These are phyloP conservation scores for Nezara viridula DNA, from an alignment of 2,888 invertebrate species.

Conservation along the genomic window DNA sequence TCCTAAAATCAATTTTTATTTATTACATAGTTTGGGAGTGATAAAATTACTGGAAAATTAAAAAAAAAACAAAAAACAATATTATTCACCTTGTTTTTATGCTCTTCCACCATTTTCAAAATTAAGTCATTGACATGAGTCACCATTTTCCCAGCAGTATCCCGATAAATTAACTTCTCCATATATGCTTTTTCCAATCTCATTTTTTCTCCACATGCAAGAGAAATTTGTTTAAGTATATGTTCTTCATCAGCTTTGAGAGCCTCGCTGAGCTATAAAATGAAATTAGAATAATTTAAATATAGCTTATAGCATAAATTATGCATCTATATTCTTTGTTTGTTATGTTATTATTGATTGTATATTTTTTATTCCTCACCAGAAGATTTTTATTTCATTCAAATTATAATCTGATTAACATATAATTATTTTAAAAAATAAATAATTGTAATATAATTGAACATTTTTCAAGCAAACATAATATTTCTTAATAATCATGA, in stretches of 20 bases:
- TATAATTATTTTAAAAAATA: too few species aligned
- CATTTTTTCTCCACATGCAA: slow-evolving; percentile 40
- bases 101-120: slow-evolving; percentile 51
- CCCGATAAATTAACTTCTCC: slow-evolving; percentile 47
- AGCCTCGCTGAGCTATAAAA: neutral
- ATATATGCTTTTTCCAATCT: slow-evolving; percentile 53
- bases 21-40: too few species aligned
- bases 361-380: too few species aligned
- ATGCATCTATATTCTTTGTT: too few species aligned
- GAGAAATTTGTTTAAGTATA: slow-evolving; percentile 48
- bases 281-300: neutral
- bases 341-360: too few species aligned
- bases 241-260: slow-evolving; percentile 53
- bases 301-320: too few species aligned
- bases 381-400: too few species aligned
- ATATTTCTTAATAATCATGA: too few species aligned
- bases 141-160: slow-evolving; percentile 48
- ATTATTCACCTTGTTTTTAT: slow-evolving; percentile 53
- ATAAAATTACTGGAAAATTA: neutral
- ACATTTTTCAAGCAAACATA: too few species aligned
- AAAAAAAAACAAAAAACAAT: neutral
- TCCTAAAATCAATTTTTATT: slow-evolving; percentile 49
- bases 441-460: too few species aligned
- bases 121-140: slow-evolving; percentile 51
- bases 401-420: too few species aligned